Conservation (phyloP, 2,888 invertebrate species). For the Thalpophila matura region DNA sequence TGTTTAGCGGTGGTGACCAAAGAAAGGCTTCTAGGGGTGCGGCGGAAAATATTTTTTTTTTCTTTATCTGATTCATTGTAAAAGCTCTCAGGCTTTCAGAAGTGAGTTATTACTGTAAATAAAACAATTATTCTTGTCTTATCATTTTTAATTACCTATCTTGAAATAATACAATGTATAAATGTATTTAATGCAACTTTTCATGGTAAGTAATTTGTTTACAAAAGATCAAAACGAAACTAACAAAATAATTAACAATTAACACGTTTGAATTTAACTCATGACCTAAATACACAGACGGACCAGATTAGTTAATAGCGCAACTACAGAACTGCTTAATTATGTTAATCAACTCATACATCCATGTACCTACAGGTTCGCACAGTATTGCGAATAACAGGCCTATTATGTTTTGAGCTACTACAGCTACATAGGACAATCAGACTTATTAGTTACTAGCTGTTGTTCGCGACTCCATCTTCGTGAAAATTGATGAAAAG, state of each 20-base stretch:
- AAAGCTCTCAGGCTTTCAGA: background rate
- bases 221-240: background rate
- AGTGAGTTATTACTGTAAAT: no score
- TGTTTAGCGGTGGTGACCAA: background rate
- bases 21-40: background rate
- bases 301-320: slow-evolving; percentile 1
- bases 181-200: background rate
- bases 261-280: background rate
- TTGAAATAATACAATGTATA: background rate
- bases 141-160: no score
- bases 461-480: no score
- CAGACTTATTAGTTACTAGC: slow-evolving; percentile 26
- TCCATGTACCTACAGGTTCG: background rate
- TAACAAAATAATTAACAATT: background rate
- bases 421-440: background rate
- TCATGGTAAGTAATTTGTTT: background rate
- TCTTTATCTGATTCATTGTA: background rate
- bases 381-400: background rate
- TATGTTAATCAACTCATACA: slow-evolving; percentile 18
- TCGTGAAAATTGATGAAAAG: no score
- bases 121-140: no score
- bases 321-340: slow-evolving; percentile 7
- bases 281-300: slow-evolving; percentile 1
- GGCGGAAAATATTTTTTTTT: no score
- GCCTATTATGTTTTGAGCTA: slow-evolving; percentile 4